Percentiles rank a stretch among this genome's conserved stretches.
phyloP scores from a whole-genome alignment of 64 coral and sea anemone genomes.

The Montipora sp. region DNA sequence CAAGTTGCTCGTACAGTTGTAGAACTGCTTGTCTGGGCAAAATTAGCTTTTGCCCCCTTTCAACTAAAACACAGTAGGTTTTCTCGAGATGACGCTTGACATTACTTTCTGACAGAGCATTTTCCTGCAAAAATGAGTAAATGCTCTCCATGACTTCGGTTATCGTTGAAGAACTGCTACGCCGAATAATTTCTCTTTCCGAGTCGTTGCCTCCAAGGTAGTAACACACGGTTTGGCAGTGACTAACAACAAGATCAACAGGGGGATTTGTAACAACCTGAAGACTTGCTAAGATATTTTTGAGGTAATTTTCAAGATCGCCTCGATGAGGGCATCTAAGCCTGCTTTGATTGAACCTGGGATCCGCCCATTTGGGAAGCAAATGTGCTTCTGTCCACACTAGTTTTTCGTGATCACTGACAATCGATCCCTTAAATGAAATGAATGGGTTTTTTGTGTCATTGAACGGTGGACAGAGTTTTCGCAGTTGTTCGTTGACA shows the following conservation, averaged over 20 bases:
- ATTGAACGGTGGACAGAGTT: slow-evolving; percentile 1
- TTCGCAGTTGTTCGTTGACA: background rate
- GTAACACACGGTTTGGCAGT: slow-evolving; percentile 43
- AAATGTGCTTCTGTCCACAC: slow-evolving; percentile 43
- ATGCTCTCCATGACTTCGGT: slow-evolving; percentile 15
- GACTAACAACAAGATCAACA: slow-evolving; percentile 33
- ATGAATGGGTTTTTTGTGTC: background rate
- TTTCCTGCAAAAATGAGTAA: slow-evolving; percentile 43
- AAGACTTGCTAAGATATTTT: background rate
- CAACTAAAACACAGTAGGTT: slow-evolving; percentile 27
- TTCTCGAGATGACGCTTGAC: background rate
- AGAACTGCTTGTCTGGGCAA: slow-evolving; percentile 41
- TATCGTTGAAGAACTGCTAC: background rate
- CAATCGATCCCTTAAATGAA: slow-evolving; percentile 30
- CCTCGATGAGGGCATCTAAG: background rate
- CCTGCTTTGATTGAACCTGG: background rate
- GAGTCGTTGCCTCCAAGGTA: background rate
- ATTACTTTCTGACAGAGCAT: background rate
- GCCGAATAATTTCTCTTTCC: background rate
- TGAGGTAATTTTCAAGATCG: background rate
- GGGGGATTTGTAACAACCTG: slow-evolving; percentile 20
- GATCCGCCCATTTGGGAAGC: slow-evolving; percentile 20
- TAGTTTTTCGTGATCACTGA: background rate
- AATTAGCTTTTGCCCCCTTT: slow-evolving; percentile 15
- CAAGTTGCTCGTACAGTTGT: slow-evolving; percentile 10